A percentile compares a stretch with the other conserved stretches of the same genome.
Evolutionary conservation across 2,888 invertebrate species (phyloP).

Genomic region (Panopea generosa): DNA sequence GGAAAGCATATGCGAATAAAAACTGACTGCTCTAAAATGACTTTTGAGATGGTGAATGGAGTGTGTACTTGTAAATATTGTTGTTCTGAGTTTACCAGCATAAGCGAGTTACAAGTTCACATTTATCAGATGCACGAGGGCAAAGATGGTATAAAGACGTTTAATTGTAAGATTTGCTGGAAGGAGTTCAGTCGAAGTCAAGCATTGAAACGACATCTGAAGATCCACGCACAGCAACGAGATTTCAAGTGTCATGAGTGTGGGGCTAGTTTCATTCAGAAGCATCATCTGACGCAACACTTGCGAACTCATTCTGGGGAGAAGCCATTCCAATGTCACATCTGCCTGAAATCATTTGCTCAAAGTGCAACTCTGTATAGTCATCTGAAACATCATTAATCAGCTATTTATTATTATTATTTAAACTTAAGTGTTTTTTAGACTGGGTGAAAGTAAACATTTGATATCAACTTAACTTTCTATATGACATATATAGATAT

Average conservation of each 20-base stretch:
- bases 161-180: constrained; percentile 36
- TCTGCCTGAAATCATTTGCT: constrained; percentile 47
- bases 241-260: constrained; percentile 44
- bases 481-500: too few species aligned
- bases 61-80: constrained; percentile 36
- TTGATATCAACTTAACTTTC: too few species aligned
- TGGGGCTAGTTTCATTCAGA: constrained; percentile 49
- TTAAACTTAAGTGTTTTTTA: too few species aligned
- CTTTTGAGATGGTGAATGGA: constrained; percentile 11
- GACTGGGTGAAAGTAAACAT: too few species aligned
- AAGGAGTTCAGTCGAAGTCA: constrained; percentile 34
- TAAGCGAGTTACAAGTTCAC: constrained; percentile 20
- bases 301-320: constrained; percentile 50
- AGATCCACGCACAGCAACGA: constrained; percentile 46
- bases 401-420: too few species aligned
- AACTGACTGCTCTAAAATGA: constrained; percentile 27
- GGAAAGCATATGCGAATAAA: constrained; percentile 34
- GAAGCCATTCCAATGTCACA: constrained; percentile 42
- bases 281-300: constrained; percentile 54
- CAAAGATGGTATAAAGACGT: constrained; percentile 2
- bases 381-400: constrained; percentile 59
- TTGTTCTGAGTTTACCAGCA: constrained; percentile 13
- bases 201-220: constrained; percentile 41
- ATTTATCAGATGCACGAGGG: constrained; percentile 26
- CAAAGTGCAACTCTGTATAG: constrained; percentile 61